Evolutionary conservation across 2,888 invertebrate species (phyloP).

Genomic region (Drepana falcataria): DNA sequence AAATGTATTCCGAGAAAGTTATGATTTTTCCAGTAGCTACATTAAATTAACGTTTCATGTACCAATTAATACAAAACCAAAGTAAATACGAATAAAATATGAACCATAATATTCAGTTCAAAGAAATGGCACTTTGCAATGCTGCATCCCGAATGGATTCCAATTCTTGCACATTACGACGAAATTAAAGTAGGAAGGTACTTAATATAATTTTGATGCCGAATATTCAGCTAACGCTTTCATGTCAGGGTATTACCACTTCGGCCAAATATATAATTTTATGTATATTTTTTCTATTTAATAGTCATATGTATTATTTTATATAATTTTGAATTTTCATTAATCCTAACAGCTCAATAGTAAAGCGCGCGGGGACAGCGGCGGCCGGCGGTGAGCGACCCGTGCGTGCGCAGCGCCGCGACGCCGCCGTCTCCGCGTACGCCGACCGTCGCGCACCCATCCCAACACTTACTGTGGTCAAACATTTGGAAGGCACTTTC

Average conservation of each 20-base stretch:
- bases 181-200: conserved; percentile 31
- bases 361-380: conserved; percentile 55
- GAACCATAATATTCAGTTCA: conserved; percentile 55
- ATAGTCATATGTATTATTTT: conserved; percentile 77
- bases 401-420: conserved; percentile 11
- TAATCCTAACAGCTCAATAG: conserved; percentile 70
- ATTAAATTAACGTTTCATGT: conserved; percentile 54
- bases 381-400: conserved; percentile 5
- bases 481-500: conserved; percentile 89
- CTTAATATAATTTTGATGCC: conserved; percentile 65
- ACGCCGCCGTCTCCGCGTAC: conserved; percentile 25
- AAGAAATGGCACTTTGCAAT: conserved; percentile 74
- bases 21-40: conserved; percentile 44
- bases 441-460: conserved; percentile 71
- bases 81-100: conserved; percentile 48
- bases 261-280: conserved; percentile 76
- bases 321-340: conserved; percentile 79
- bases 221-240: conserved; percentile 76
- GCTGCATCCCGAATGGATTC: conserved; percentile 60
- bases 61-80: conserved; percentile 48
- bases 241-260: conserved; percentile 88
- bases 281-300: conserved; percentile 75
- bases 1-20: conserved; percentile 63
- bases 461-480: conserved; percentile 81
- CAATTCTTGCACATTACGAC: conserved; percentile 36